Percentiles rank a stretch among this genome's conserved stretches.
phyloP scores from a whole-genome alignment of 2,888 invertebrate genomes.

The Zaprionus lineosus region DNA sequence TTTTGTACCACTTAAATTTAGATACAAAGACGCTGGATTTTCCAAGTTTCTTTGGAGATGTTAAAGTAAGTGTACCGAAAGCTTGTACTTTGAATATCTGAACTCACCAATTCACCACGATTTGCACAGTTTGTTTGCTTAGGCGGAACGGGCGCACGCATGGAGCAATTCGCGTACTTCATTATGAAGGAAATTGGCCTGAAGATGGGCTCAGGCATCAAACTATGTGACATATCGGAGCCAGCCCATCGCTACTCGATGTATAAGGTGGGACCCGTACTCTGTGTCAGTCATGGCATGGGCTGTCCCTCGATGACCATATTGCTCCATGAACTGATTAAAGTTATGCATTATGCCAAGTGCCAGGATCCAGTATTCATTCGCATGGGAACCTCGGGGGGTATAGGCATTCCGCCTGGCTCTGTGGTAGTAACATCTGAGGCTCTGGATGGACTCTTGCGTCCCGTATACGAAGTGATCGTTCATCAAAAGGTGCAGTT shows the following conservation, averaged over 20 bases:
- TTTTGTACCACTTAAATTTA: constrained; percentile 92
- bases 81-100: too few relatives aligned
- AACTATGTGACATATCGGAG: constrained; percentile 92
- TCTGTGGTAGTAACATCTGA: constrained; percentile 95
- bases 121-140: constrained; percentile 92
- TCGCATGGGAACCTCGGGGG: constrained; percentile 95
- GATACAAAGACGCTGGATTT: constrained; percentile 93
- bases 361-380: constrained; percentile 93
- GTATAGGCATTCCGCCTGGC: constrained; percentile 93
- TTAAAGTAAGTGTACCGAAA: constrained; percentile 88
- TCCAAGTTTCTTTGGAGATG: constrained; percentile 95
- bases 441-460: constrained; percentile 92
- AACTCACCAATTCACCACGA: too few relatives aligned
- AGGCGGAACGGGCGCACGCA: constrained; percentile 96
- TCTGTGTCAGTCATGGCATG: constrained; percentile 90
- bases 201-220: constrained; percentile 92
- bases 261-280: constrained; percentile 89
- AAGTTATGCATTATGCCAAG: constrained; percentile 94
- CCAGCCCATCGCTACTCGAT: constrained; percentile 94
- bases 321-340: constrained; percentile 95
- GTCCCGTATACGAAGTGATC: constrained; percentile 90
- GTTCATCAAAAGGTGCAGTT: constrained; percentile 87
- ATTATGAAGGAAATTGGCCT: constrained; percentile 94
- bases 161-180: constrained; percentile 94
- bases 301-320: constrained; percentile 97